phyloP scores from a whole-genome alignment of 2,113 vertebrate genomes.

The Eptatretus burgeri region DNA sequence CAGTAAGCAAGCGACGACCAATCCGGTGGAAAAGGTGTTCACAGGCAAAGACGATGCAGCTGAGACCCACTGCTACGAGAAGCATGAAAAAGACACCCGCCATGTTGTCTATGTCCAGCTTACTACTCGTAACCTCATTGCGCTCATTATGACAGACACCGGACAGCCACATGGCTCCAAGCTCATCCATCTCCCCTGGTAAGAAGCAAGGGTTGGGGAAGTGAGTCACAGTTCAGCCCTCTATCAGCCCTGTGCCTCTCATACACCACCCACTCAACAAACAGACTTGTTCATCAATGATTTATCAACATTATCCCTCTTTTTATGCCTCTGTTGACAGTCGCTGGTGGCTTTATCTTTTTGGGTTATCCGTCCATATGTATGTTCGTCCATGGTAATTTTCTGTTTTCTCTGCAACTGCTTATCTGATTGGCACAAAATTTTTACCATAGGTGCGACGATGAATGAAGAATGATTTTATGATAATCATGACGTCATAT shows the following conservation, averaged over 20 bases:
- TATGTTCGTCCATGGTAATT: too few species aligned
- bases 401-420: too few species aligned
- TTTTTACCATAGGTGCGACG: too few species aligned
- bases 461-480: too few species aligned
- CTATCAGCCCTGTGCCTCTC: background rate
- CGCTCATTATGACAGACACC: constrained; percentile 95
- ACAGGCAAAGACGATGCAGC: constrained; percentile 75
- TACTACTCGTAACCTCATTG: constrained; percentile 94
- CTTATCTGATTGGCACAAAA: too few species aligned
- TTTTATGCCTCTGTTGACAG: too few species aligned
- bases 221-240: too few species aligned
- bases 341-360: too few species aligned
- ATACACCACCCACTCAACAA: background rate
- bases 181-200: constrained; percentile 73
- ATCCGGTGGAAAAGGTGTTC: constrained; percentile 83
- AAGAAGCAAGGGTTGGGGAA: rapidly evolving
- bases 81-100: constrained; percentile 97
- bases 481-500: too few species aligned
- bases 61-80: constrained; percentile 87
- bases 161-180: constrained; percentile 84
- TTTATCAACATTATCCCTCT: too few species aligned
- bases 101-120: constrained; percentile 97
- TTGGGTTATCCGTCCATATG: too few species aligned
- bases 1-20: constrained; percentile 41
- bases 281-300: background rate